These are phyloP conservation scores for Microcebus tavaratra DNA, from an alignment of 2,113 vertebrate genomes.

Conservation along the genomic window DNA sequence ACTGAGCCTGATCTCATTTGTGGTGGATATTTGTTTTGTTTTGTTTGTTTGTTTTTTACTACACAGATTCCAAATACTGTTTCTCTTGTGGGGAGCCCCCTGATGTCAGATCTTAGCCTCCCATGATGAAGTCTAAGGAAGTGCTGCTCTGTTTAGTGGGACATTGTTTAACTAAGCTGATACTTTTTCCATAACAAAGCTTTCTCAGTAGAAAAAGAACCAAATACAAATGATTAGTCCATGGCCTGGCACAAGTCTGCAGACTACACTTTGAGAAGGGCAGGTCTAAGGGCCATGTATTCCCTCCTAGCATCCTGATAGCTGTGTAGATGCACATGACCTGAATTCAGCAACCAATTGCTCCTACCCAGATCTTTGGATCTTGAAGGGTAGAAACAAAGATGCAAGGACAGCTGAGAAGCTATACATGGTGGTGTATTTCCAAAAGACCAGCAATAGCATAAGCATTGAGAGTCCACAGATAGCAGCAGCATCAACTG, in stretches of 20 bases:
- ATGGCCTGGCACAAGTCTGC: not conserved
- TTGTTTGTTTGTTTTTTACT: not conserved
- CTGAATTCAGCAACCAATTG: not conserved
- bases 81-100: not conserved
- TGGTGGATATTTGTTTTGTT: not conserved
- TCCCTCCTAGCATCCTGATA: not conserved
- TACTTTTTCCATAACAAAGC: not conserved
- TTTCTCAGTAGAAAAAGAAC: not conserved
- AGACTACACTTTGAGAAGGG: not conserved
- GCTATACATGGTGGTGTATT: not conserved
- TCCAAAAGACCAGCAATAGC: not conserved
- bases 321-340: not conserved
- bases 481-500: not conserved
- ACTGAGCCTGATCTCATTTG: not conserved
- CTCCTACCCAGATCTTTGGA: not conserved
- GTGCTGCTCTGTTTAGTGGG: not conserved
- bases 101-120: not conserved
- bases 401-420: not conserved
- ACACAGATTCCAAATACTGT: not conserved
- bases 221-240: not conserved
- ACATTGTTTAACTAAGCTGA: not conserved
- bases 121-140: not conserved
- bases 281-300: not conserved
- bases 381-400: not conserved
- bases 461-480: not conserved